A percentile compares a stretch with the other conserved stretches of the same genome.
phyloP scores from a whole-genome alignment of 2,113 vertebrate species.

The Ploceus nigricollis region DNA sequence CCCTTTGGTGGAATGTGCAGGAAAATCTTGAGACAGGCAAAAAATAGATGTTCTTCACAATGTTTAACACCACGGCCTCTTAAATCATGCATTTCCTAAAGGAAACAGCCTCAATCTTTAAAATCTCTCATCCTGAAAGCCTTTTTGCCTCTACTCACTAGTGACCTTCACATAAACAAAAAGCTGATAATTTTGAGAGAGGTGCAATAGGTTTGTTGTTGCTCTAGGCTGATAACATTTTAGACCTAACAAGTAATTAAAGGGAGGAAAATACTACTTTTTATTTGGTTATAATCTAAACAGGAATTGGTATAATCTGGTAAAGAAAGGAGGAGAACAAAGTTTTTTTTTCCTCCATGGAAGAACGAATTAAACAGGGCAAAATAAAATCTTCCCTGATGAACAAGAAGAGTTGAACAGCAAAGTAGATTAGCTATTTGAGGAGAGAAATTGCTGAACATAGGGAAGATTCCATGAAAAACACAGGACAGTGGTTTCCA shows the following conservation, averaged over 20 bases:
- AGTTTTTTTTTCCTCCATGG: not conserved
- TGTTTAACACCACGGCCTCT: not conserved
- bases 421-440: not conserved
- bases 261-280: not conserved
- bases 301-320: not conserved
- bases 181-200: conserved; percentile 19
- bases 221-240: conserved; percentile 11
- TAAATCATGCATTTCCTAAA: not conserved
- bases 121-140: not conserved
- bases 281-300: conserved; percentile 16
- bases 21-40: not conserved
- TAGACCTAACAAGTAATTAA: conserved; percentile 16
- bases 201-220: not conserved
- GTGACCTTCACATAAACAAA: conserved; percentile 23
- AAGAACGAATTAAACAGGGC: not conserved
- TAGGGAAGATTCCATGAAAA: not conserved
- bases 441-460: not conserved
- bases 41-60: not conserved
- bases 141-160: not conserved
- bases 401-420: not conserved
- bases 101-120: not conserved
- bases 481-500: not conserved
- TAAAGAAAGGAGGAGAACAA: not conserved
- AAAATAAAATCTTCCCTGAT: not conserved
- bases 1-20: not conserved